Base-by-base conservation (phyloP, 1,140 invertebrate genomes). In the Zaprionus inermis region DNA sequence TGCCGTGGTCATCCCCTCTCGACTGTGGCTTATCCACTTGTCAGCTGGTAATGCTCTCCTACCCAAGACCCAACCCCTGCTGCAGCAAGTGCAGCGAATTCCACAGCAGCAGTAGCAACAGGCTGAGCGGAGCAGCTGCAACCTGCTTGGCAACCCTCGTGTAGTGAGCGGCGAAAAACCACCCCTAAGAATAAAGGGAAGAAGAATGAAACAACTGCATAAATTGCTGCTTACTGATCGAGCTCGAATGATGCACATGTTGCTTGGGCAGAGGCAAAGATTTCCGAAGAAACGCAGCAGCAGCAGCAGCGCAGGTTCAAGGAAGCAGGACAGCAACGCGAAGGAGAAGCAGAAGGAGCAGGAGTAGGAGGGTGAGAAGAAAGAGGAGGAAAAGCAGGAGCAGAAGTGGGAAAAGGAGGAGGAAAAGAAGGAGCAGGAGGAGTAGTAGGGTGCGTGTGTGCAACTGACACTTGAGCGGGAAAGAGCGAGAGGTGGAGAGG, bases 251-350 rank as follows among this genome's bases (percentile, higher is more conserved):
- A 64, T 79, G 84, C 83, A 88, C 83, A 88, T 88, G 83, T 88
- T 86, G 83, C 83, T 73, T 73, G 79, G 76, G 54, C 51, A 69
- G 51, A 78, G 75, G 82, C 82, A 86, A 86, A 88, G 83, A 88
- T 88, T 88, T 88, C 83, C 72, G 57, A 60, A 76, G 82, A 86
- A 86, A 77, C 56, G 32, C 60, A 49, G 5, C 56, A 44, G 38
- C 14, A 44, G 41, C 41, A 28, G 16, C 44, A 38, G 36, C 36
- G 44, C 9, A 49, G 55, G 56, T 30, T 22, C 20, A 32, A 49
- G 44, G 44, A 49, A 46, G 44, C 44, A 46, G n/a, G 61, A 38
- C 28, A 22, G 68, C 54, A 32, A n/a, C 6, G 10, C n/a, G n/a
- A 38, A 38, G 36, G 3, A 44, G 36, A 32, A n/a, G n/a, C 11